Conservation (phyloP, 2,113 vertebrate species). For the Chaetodon auriga region DNA sequence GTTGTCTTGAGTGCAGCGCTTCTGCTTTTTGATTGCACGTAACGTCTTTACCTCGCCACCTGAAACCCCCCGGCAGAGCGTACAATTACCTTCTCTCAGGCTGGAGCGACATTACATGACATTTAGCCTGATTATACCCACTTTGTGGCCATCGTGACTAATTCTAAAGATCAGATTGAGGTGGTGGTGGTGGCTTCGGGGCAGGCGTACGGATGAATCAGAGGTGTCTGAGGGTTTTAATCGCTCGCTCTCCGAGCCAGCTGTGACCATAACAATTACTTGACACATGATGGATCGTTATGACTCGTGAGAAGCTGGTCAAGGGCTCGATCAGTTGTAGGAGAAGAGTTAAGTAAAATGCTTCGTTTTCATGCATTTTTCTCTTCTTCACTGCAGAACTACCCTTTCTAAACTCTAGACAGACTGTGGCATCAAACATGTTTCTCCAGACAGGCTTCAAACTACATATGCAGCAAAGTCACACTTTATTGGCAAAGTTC, state of each 20-base stretch:
- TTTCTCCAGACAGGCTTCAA: no score
- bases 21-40: constrained; percentile 13
- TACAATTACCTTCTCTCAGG: constrained; percentile 27
- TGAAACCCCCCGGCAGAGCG: constrained; percentile 9
- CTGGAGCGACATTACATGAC: constrained; percentile 24
- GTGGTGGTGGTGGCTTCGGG: not conserved
- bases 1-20: not conserved
- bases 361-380: not conserved
- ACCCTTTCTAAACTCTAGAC: no score
- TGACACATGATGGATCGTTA: constrained; percentile 18
- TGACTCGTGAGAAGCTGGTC: not conserved
- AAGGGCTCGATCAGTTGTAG: not conserved
- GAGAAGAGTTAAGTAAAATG: not conserved
- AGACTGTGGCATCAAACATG: no score
- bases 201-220: not conserved
- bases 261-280: not conserved
- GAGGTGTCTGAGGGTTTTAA: not conserved
- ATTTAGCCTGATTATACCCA: constrained; percentile 28
- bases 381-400: not conserved
- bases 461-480: no score
- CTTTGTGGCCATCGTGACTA: not conserved
- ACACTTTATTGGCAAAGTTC: no score
- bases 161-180: constrained; percentile 12
- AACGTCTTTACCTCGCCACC: constrained; percentile 5
- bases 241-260: not conserved